Evolutionary conservation across 1,140 invertebrate genomes (phyloP).

Genomic region (Bombus fervidus): DNA sequence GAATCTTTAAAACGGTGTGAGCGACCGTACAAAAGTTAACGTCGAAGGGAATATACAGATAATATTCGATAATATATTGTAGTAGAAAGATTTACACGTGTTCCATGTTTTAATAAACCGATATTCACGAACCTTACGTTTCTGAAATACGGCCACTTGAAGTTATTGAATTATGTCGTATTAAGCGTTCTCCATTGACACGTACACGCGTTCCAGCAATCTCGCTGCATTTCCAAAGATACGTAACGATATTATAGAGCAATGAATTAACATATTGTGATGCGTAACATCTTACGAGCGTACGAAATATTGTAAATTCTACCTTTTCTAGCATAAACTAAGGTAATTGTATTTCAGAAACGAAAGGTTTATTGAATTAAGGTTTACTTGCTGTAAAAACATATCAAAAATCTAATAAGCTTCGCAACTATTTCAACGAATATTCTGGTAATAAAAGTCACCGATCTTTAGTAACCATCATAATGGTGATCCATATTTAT

Average conservation of each 20-base stretch:
- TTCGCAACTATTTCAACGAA: neutral
- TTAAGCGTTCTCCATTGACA: neutral
- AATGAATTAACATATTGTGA: neutral
- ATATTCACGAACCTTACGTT: neutral
- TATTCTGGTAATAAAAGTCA: neutral
- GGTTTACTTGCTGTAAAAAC: no score
- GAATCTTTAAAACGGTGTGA: neutral
- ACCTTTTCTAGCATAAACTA: neutral
- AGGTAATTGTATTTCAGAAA: neutral
- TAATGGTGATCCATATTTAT: neutral
- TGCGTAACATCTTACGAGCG: neutral
- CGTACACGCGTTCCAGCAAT: neutral
- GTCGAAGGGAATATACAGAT: neutral
- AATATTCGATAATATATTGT: neutral
- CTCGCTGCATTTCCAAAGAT: neutral
- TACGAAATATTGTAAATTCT: neutral
- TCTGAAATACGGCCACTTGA: neutral
- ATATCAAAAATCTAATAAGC: neutral
- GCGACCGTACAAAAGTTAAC: neutral
- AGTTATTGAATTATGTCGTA: neutral
- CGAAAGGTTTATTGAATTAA: neutral
- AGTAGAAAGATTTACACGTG: neutral
- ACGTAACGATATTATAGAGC: neutral
- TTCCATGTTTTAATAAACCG: slow-evolving; percentile 1
- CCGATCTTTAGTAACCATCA: neutral